Evolutionary conservation across 2,797 vertebrate species (phyloP).

Genomic region (Streptopelia turtur): DNA sequence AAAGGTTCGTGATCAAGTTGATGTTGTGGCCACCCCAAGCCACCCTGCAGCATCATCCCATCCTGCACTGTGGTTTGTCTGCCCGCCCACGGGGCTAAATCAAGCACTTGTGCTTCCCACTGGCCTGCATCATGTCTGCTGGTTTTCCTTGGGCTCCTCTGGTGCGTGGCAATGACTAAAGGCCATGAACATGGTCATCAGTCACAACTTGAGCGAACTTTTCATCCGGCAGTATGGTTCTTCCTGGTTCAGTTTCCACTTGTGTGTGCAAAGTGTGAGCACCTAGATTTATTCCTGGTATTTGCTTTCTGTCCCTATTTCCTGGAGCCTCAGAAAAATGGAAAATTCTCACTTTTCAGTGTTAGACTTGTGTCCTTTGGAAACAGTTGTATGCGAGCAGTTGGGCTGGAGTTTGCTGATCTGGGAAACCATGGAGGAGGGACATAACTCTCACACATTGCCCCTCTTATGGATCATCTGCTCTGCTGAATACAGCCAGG

Average conservation of each 20-base stretch:
- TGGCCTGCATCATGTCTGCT: rapidly evolving
- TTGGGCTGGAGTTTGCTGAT: neutral
- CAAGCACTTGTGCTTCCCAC: neutral
- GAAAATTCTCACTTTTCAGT: neutral
- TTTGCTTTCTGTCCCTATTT: neutral
- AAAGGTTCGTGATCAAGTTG: neutral
- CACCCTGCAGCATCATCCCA: too few relatives aligned
- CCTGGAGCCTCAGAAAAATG: neutral
- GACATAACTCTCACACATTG: too few relatives aligned
- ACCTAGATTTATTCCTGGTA: neutral
- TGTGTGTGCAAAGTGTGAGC: neutral
- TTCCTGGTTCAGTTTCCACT: neutral
- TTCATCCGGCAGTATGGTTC: neutral
- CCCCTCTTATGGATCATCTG: neutral
- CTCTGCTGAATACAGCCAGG: neutral
- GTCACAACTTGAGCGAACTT: neutral
- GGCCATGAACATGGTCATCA: neutral
- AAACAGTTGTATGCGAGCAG: rapidly evolving
- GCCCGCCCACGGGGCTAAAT: rapidly evolving
- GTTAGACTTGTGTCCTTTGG: neutral
- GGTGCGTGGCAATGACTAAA: rapidly evolving
- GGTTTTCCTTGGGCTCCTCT: neutral
- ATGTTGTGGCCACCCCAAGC: neutral
- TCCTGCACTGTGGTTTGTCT: rapidly evolving
- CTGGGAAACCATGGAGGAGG: neutral